Evolutionary conservation across 2,797 vertebrate genomes (phyloP).

Genomic region (Schizothorax lantsangensis): DNA sequence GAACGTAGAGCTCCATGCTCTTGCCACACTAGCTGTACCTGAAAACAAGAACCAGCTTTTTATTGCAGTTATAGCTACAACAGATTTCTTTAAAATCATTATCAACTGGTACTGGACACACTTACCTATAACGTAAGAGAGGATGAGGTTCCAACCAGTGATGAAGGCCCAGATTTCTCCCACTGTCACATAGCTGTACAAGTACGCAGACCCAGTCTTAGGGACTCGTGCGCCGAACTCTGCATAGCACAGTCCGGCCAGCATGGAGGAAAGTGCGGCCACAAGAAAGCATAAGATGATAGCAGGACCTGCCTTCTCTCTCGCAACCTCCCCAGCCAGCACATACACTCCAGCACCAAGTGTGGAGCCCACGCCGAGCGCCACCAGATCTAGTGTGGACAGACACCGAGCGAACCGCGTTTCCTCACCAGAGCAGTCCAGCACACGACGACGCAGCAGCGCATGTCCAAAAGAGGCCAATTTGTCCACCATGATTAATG

Average conservation of each 20-base stretch:
- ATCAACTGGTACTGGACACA: not conserved
- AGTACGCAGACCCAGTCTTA: slow-evolving; percentile 93
- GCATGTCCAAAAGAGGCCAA: slow-evolving; percentile 78
- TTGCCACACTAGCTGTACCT: slow-evolving; percentile 94
- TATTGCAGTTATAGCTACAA: not conserved
- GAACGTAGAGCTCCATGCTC: slow-evolving; percentile 94
- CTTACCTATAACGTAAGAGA: slow-evolving; percentile 95
- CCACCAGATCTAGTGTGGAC: slow-evolving; percentile 91
- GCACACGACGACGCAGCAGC: slow-evolving; percentile 84
- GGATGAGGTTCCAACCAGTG: slow-evolving; percentile 97
- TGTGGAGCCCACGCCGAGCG: slow-evolving; percentile 92
- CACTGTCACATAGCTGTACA: slow-evolving; percentile 97
- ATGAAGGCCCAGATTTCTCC: slow-evolving; percentile 98
- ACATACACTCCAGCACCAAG: slow-evolving; percentile 94
- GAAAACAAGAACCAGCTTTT: slow-evolving; percentile 25
- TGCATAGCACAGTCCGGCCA: slow-evolving; percentile 95
- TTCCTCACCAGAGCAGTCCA: slow-evolving; percentile 80
- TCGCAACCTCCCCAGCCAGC: slow-evolving; percentile 91
- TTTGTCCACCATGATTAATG: slow-evolving; percentile 67
- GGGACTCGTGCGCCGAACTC: slow-evolving; percentile 96
- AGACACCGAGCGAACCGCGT: slow-evolving; percentile 90
- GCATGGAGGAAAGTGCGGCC: slow-evolving; percentile 90
- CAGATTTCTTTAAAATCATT: not conserved
- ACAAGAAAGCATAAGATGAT: slow-evolving; percentile 95
- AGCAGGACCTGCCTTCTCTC: slow-evolving; percentile 90